Percentiles rank a stretch among this genome's conserved stretches.
These are phyloP conservation scores for Armadillidium nasatum DNA, from an alignment of 1,140 invertebrate species.

Conservation along the genomic window DNA sequence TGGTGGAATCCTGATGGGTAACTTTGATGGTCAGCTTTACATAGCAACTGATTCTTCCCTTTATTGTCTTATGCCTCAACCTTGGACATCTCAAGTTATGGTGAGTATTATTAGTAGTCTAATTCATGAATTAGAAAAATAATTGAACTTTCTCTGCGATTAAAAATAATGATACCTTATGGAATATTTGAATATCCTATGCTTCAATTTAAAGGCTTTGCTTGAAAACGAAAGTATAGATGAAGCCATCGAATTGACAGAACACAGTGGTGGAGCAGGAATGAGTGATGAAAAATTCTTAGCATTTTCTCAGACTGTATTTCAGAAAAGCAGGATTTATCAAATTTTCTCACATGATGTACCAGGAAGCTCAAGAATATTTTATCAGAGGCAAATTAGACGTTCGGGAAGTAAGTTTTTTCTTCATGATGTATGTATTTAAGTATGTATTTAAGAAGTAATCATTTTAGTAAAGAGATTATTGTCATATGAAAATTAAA, in stretches of 20 bases:
- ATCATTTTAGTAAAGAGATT: constrained; percentile 4
- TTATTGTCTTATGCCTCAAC: constrained; percentile 53
- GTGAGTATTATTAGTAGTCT: constrained; percentile 16
- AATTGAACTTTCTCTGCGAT: background rate
- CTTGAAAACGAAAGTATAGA: constrained; percentile 52
- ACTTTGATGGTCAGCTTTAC: constrained; percentile 55
- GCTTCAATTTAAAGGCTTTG: constrained; percentile 47
- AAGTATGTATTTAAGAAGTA: background rate
- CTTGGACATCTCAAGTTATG: constrained; percentile 55
- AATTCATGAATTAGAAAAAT: background rate
- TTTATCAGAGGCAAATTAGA: constrained; percentile 52
- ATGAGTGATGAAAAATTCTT: constrained; percentile 48
- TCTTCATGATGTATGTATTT: constrained; percentile 18
- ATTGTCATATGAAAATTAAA: background rate
- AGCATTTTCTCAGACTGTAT: constrained; percentile 49
- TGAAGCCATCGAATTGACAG: constrained; percentile 54
- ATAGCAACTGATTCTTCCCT: constrained; percentile 52
- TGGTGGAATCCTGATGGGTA: constrained; percentile 51
- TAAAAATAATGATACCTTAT: background rate
- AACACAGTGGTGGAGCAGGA: constrained; percentile 52
- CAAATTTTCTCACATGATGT: constrained; percentile 52
- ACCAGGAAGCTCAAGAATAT: constrained; percentile 52
- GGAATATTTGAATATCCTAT: background rate
- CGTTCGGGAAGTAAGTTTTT: constrained; percentile 51
- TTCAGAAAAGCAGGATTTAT: constrained; percentile 55